These are phyloP conservation scores for Rhopalosiphum maidis DNA, from an alignment of 1,140 invertebrate genomes.

Conservation along the genomic window DNA sequence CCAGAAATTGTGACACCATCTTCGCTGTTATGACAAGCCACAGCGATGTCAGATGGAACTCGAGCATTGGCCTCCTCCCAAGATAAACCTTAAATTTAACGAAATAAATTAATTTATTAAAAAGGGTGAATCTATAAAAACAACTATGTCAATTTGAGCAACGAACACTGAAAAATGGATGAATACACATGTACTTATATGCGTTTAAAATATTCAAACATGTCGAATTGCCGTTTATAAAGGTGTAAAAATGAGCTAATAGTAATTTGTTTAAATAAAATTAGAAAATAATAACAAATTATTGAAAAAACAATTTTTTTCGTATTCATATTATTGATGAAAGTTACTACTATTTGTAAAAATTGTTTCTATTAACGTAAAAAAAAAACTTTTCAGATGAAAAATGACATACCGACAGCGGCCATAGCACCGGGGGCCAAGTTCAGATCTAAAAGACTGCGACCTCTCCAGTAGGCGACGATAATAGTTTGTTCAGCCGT, in stretches of 20 bases:
- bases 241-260: too few species aligned
- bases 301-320: too few species aligned
- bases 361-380: background rate
- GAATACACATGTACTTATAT: too few species aligned
- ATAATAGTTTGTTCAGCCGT: constrained; percentile 84
- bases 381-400: background rate
- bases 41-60: constrained; percentile 74
- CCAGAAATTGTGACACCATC: constrained; percentile 89
- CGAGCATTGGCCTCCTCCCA: constrained; percentile 66
- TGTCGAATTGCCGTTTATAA: too few species aligned
- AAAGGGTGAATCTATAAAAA: background rate
- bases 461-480: constrained; percentile 73
- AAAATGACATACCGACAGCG: constrained; percentile 54
- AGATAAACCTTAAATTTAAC: constrained; percentile 61
- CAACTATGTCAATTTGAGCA: background rate
- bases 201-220: too few species aligned
- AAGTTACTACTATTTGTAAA: background rate
- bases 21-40: constrained; percentile 85
- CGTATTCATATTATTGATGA: background rate
- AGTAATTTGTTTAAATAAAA: too few species aligned
- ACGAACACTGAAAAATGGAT: too few species aligned
- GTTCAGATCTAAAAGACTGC: constrained; percentile 70
- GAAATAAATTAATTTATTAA: background rate
- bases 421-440: constrained; percentile 63
- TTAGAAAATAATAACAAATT: too few species aligned